Evolutionary conservation across 2,797 vertebrate species (phyloP).

Genomic region (Hafferia zeledoni): DNA sequence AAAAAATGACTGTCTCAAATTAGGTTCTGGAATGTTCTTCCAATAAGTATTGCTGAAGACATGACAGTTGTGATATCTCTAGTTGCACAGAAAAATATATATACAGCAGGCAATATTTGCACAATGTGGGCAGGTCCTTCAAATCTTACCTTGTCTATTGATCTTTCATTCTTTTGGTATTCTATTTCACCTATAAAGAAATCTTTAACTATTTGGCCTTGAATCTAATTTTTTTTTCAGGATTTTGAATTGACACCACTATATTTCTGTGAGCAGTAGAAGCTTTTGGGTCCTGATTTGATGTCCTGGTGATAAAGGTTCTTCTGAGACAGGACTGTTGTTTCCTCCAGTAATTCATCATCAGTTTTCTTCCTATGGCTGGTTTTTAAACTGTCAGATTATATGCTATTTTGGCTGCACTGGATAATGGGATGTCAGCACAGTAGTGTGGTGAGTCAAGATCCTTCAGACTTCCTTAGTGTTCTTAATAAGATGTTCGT

Average conservation of each 20-base stretch:
- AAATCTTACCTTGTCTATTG: background rate
- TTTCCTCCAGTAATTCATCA: background rate
- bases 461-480: background rate
- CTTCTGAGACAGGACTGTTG: background rate
- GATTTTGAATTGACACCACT: background rate
- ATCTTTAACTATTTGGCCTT: background rate
- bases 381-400: background rate
- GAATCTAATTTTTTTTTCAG: background rate
- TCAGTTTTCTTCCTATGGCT: background rate
- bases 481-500: background rate
- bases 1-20: background rate
- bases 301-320: background rate
- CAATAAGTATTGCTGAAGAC: fast-evolving
- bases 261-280: background rate
- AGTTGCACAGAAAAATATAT: background rate
- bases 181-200: background rate
- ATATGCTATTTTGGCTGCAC: background rate
- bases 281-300: background rate
- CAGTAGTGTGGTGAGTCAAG: background rate
- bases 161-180: background rate
- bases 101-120: background rate
- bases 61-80: background rate
- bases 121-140: fast-evolving
- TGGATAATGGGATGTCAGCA: background rate
- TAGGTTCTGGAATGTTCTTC: background rate